Evolutionary conservation across 1,140 invertebrate genomes (phyloP).

Genomic region (Lutraria rhynchaena): DNA sequence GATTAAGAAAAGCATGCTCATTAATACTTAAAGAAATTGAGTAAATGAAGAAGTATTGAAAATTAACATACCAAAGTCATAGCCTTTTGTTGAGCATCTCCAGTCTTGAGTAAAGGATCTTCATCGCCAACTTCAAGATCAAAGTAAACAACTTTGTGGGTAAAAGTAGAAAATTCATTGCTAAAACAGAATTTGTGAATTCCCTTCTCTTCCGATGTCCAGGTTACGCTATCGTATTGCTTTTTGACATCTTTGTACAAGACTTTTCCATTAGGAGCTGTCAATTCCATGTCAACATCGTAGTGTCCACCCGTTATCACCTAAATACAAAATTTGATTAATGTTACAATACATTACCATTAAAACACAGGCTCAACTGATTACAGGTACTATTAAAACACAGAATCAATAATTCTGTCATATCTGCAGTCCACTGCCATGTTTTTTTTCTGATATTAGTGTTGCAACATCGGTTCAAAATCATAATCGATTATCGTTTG

Average conservation of each 20-base stretch:
- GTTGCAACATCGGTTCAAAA: too few species aligned
- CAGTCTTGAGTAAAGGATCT: slow-evolving; percentile 88
- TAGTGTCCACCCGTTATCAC: slow-evolving; percentile 99
- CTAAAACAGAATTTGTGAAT: slow-evolving; percentile 96
- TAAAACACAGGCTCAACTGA: too few species aligned
- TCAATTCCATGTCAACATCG: slow-evolving; percentile 97
- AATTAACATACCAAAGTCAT: slow-evolving; percentile 92
- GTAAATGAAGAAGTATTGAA: too few species aligned
- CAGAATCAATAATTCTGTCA: too few species aligned
- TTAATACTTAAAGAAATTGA: too few species aligned
- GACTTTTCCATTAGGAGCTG: slow-evolving; percentile 93
- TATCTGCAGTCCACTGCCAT: too few species aligned
- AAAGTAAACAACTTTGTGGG: slow-evolving; percentile 99
- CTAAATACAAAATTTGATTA: slow-evolving; percentile 83
- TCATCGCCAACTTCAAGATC: slow-evolving; percentile 98
- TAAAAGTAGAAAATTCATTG: slow-evolving; percentile 99
- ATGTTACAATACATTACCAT: too few species aligned
- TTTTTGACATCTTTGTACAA: slow-evolving; percentile 96
- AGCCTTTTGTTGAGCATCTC: slow-evolving; percentile 89
- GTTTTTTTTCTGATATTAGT: too few species aligned
- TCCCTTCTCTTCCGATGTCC: slow-evolving; percentile 89
- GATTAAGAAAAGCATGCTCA: too few species aligned
- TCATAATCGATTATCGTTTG: too few species aligned
- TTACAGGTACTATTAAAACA: too few species aligned
- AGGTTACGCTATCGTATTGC: slow-evolving; percentile 96